These are phyloP conservation scores for Oncopeltus fasciatus DNA, from an alignment of 1,140 invertebrate species.

Conservation along the genomic window DNA sequence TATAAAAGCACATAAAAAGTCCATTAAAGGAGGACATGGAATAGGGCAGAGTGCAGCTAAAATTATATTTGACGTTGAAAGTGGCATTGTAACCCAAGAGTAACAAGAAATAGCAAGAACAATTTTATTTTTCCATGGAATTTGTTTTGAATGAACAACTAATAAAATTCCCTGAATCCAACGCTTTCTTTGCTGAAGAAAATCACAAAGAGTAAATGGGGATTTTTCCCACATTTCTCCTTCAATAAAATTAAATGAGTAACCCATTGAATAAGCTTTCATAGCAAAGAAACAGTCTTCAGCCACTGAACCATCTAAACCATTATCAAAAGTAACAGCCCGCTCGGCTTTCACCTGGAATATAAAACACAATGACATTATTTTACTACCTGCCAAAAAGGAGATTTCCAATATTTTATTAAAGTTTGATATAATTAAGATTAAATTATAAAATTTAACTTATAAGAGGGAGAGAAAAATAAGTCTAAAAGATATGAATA, in stretches of 20 bases:
- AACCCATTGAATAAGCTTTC: slow-evolving; percentile 73
- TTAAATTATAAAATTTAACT: background rate
- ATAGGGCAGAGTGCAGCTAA: slow-evolving; percentile 74
- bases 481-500: too few relatives aligned
- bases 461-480: too few relatives aligned
- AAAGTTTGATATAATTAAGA: too few relatives aligned
- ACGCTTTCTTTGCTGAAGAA: slow-evolving; percentile 86
- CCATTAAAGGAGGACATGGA: slow-evolving; percentile 64
- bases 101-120: slow-evolving; percentile 81
- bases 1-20: slow-evolving; percentile 76
- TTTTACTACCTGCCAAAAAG: too few relatives aligned
- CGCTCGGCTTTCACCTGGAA: slow-evolving; percentile 73
- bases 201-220: slow-evolving; percentile 87
- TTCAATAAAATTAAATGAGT: slow-evolving; percentile 82
- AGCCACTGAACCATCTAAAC: slow-evolving; percentile 87
- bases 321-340: slow-evolving; percentile 87
- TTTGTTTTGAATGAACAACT: slow-evolving; percentile 77
- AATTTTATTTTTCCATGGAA: slow-evolving; percentile 69
- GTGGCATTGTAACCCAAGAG: slow-evolving; percentile 87
- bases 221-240: slow-evolving; percentile 98
- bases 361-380: slow-evolving; percentile 18
- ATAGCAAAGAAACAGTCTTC: slow-evolving; percentile 96
- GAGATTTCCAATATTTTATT: too few relatives aligned
- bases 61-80: slow-evolving; percentile 78
- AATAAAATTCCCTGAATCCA: slow-evolving; percentile 94